These are phyloP conservation scores for Salpingus planirostris DNA, from an alignment of 2,888 invertebrate genomes.

Conservation along the genomic window DNA sequence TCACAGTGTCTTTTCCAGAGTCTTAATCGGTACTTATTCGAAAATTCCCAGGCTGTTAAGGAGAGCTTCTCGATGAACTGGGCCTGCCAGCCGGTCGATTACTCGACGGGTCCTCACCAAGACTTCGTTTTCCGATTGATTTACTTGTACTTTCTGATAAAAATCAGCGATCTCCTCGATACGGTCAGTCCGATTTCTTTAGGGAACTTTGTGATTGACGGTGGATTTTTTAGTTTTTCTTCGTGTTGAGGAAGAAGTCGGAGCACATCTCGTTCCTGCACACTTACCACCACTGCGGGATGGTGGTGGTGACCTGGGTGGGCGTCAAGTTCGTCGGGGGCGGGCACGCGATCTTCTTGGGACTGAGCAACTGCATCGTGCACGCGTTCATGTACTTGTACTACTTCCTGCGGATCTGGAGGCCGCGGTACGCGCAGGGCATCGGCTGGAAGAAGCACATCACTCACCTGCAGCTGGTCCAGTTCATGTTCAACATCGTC, in stretches of 20 bases:
- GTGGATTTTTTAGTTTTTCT: conserved; percentile 54
- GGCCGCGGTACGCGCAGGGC: conserved; percentile 59
- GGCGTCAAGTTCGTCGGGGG: conserved; percentile 55
- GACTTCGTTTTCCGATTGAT: conserved; percentile 50
- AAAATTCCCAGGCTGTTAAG: conserved; percentile 7
- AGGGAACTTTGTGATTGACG: no score
- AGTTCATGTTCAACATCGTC: conserved; percentile 53
- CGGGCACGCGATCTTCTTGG: conserved; percentile 57
- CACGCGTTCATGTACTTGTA: conserved; percentile 77
- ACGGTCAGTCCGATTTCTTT: conserved; percentile 58
- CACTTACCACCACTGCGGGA: conserved; percentile 77
- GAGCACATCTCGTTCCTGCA: conserved; percentile 77
- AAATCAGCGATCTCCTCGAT: conserved; percentile 64
- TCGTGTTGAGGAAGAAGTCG: conserved; percentile 73
- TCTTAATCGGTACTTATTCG: not conserved
- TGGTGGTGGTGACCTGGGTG: conserved; percentile 60
- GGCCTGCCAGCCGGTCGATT: conserved; percentile 62
- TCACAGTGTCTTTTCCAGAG: not conserved
- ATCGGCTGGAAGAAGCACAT: conserved; percentile 81
- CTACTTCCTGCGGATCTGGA: conserved; percentile 65
- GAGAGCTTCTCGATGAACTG: conserved; percentile 12
- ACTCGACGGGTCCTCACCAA: conserved; percentile 50
- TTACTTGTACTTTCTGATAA: conserved; percentile 61
- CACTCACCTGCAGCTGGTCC: conserved; percentile 74
- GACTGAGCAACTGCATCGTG: conserved; percentile 63